These are phyloP conservation scores for Andinoacara biseriatus DNA, from an alignment of 2,113 vertebrate genomes.

Conservation along the genomic window DNA sequence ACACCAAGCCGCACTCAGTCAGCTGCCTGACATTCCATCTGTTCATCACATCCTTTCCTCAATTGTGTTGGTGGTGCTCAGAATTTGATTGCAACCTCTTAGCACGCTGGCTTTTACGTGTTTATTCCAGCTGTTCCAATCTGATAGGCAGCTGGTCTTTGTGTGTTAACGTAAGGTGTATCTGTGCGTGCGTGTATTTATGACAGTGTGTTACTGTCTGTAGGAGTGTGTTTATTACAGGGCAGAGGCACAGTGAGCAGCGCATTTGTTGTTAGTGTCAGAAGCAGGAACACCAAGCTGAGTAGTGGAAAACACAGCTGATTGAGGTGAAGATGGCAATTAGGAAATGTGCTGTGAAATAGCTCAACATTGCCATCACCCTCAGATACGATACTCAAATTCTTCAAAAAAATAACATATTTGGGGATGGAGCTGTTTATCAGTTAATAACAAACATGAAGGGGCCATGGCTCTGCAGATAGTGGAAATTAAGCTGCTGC, in stretches of 20 bases:
- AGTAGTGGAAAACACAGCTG: constrained; percentile 46
- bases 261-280: constrained; percentile 36
- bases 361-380: constrained; percentile 39
- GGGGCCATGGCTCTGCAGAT: constrained; percentile 43
- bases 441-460: constrained; percentile 27
- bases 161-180: constrained; percentile 29
- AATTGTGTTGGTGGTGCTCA: constrained; percentile 44
- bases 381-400: constrained; percentile 45
- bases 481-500: constrained; percentile 62
- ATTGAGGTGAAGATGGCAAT: constrained; percentile 64
- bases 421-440: constrained; percentile 24
- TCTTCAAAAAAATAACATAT: constrained; percentile 50
- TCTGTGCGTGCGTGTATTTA: not conserved
- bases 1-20: constrained; percentile 14
- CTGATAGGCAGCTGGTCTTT: constrained; percentile 44
- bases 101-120: constrained; percentile 21
- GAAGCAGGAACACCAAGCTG: constrained; percentile 32
- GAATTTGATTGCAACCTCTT: constrained; percentile 66
- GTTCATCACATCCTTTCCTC: constrained; percentile 48
- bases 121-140: constrained; percentile 68
- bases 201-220: not conserved
- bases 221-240: constrained; percentile 12
- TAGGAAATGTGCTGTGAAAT: constrained; percentile 70
- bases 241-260: not conserved
- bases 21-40: constrained; percentile 61